phyloP scores from a whole-genome alignment of 2,888 invertebrate genomes.

The Scotopteryx bipunctaria region DNA sequence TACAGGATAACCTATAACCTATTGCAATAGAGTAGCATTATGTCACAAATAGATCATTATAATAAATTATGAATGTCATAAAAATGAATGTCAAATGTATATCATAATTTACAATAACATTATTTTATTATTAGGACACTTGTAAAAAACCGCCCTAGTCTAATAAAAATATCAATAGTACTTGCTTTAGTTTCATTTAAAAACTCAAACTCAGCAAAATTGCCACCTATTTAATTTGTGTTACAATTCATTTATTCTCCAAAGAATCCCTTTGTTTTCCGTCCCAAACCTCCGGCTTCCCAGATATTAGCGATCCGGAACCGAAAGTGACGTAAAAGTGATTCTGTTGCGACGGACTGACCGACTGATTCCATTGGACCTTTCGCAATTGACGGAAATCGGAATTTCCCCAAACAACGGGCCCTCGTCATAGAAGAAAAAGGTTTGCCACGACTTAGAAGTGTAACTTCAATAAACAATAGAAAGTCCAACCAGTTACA shows the following conservation, averaged over 20 bases:
- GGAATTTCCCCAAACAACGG: slow-evolving; percentile 58
- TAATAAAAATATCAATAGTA: no score
- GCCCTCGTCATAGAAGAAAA: slow-evolving; percentile 41
- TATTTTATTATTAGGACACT: no score
- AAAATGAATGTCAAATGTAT: no score
- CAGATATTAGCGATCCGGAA: slow-evolving; percentile 31
- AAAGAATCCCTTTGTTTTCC: slow-evolving; percentile 12
- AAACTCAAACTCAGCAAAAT: slow-evolving; percentile 2
- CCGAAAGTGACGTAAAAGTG: slow-evolving; percentile 64
- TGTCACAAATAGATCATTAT: no score
- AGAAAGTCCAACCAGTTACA: background rate
- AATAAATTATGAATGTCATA: no score
- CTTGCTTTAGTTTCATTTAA: background rate
- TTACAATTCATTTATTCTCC: slow-evolving; percentile 12
- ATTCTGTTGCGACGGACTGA: slow-evolving; percentile 60
- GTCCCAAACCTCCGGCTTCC: slow-evolving; percentile 14
- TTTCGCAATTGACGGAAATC: slow-evolving; percentile 68
- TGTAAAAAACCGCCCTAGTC: no score
- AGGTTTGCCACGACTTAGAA: background rate
- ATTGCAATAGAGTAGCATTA: no score
- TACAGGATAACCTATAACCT: no score
- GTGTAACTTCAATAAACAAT: background rate
- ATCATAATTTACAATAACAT: no score
- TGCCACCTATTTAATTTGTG: background rate
- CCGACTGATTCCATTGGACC: slow-evolving; percentile 67